Evolutionary conservation across 2,113 vertebrate genomes (phyloP).

Genomic region (Clarias gariepinus): DNA sequence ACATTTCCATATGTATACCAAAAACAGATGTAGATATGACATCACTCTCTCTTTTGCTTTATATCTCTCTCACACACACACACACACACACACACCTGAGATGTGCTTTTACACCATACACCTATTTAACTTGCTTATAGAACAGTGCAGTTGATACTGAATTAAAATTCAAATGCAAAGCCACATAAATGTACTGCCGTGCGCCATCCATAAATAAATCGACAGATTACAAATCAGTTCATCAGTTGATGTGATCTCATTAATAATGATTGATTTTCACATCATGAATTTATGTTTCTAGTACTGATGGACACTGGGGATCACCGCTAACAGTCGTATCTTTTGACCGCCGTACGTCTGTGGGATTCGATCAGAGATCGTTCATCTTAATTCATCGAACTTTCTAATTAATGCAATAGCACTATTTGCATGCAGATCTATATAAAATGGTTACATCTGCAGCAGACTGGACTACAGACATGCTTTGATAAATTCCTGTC

Average conservation of each 20-base stretch:
- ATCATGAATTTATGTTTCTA: not conserved
- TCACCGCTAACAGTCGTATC: not conserved
- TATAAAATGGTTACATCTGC: not conserved
- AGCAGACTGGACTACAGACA: not conserved
- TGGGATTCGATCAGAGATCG: not conserved
- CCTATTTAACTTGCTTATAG: not conserved
- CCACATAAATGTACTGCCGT: not conserved
- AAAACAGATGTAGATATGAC: slow-evolving; percentile 24
- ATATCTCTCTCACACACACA: not conserved
- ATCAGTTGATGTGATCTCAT: not conserved
- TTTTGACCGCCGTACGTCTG: not conserved
- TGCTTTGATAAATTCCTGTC: not conserved
- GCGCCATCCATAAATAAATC: not conserved
- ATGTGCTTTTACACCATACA: not conserved
- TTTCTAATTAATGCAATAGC: not conserved
- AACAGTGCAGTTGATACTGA: not conserved
- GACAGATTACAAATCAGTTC: not conserved
- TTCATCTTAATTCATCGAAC: not conserved
- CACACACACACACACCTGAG: slow-evolving; percentile 5
- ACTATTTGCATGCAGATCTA: not conserved
- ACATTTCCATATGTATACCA: not conserved
- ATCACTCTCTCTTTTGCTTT: not conserved
- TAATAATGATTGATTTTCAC: not conserved
- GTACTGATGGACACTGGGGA: not conserved
- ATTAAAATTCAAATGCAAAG: not conserved